phyloP scores from a whole-genome alignment of 1,140 invertebrate genomes.

The Tetramorium alpestre region DNA sequence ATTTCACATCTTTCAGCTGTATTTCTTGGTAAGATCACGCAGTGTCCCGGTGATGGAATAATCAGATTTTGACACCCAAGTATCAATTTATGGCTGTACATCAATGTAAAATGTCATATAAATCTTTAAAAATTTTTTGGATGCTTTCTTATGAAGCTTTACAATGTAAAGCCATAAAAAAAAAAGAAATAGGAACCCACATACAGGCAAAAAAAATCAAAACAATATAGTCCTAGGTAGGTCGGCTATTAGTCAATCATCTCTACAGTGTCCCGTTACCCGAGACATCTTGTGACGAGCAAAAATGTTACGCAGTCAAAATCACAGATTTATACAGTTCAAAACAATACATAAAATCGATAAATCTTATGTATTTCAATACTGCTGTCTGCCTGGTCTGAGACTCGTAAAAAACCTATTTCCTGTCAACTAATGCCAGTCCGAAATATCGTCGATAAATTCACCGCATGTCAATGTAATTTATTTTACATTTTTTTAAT shows the following conservation, averaged over 20 bases:
- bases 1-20: neutral
- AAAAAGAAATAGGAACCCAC: no score
- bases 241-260: conserved; percentile 1
- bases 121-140: neutral
- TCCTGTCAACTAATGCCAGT: neutral
- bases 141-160: neutral
- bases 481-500: neutral
- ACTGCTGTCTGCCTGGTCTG: neutral
- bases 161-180: neutral
- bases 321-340: neutral
- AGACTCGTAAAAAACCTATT: neutral
- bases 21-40: neutral
- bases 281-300: neutral
- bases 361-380: conserved; percentile 1
- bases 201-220: neutral
- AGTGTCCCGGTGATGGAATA: neutral
- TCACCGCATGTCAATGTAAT: neutral
- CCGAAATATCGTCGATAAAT: neutral
- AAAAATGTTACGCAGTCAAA: neutral
- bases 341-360: neutral
- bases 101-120: conserved; percentile 26
- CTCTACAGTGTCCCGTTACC: neutral
- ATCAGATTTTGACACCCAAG: neutral
- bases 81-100: neutral
- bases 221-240: neutral